phyloP scores from a whole-genome alignment of 2,113 vertebrate genomes.

The Stomatorhinus ivindoensis region DNA sequence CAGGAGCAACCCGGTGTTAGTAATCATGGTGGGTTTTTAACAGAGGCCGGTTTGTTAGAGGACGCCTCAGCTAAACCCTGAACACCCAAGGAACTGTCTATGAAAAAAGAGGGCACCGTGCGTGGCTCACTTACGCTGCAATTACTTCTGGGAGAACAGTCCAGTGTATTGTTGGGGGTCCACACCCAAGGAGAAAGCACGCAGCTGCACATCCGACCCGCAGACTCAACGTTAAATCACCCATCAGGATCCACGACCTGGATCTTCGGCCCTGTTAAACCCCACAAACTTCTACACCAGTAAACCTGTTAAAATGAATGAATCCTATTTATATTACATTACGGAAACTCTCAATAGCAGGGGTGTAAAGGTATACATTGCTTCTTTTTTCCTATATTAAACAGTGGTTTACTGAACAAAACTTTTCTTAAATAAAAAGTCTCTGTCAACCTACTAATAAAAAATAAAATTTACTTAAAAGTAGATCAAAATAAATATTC shows the following conservation, averaged over 20 bases:
- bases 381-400: too few relatives aligned
- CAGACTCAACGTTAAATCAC: neutral
- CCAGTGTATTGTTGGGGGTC: neutral
- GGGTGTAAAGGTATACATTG: too few relatives aligned
- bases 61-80: neutral
- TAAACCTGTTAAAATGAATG: neutral
- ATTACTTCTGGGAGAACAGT: constrained; percentile 9
- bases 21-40: neutral
- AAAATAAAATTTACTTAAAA: too few relatives aligned
- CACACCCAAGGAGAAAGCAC: neutral
- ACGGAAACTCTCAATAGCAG: neutral
- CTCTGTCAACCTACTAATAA: too few relatives aligned
- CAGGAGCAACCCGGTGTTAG: neutral
- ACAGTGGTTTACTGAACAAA: too few relatives aligned
- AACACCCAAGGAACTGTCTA: neutral
- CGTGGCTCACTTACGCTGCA: neutral
- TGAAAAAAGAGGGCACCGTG: neutral
- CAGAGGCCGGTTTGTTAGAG: neutral
- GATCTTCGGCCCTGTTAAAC: neutral
- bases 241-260: neutral
- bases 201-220: neutral
- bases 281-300: neutral
- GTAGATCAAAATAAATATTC: too few relatives aligned
- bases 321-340: neutral
- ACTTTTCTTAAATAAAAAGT: too few relatives aligned